Percentiles rank a stretch among this genome's conserved stretches.
Conservation (phyloP, 1,140 invertebrate genomes). For the Bombyx mandarina region DNA sequence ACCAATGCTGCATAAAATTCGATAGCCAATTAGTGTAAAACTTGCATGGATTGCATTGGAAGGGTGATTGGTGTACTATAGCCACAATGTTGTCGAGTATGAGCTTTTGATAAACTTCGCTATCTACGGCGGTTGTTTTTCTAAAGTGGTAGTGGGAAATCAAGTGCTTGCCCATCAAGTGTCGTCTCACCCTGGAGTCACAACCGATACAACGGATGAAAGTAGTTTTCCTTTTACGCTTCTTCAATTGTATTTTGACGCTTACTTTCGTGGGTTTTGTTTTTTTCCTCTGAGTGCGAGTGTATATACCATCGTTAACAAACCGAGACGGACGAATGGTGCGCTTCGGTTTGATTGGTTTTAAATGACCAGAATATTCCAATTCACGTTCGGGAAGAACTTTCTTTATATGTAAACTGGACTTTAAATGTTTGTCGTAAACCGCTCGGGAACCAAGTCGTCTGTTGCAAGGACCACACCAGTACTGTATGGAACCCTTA, state of each 20-base stretch:
- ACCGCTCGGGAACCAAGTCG: constrained; percentile 79
- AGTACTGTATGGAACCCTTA: constrained; percentile 76
- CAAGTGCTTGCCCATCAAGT: constrained; percentile 85
- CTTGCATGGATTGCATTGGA: constrained; percentile 85
- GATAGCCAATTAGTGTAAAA: constrained; percentile 87
- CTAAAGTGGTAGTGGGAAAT: constrained; percentile 87
- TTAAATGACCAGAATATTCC: constrained; percentile 69
- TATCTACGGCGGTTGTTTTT: constrained; percentile 72
- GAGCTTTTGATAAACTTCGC: constrained; percentile 70
- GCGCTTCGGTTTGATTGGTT: constrained; percentile 49
- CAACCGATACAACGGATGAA: constrained; percentile 79
- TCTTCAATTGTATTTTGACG: constrained; percentile 47
- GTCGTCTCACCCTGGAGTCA: constrained; percentile 74
- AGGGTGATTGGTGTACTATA: constrained; percentile 84
- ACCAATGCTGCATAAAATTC: constrained; percentile 83
- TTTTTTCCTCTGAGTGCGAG: constrained; percentile 32
- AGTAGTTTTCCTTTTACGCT: constrained; percentile 72
- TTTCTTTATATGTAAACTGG: constrained; percentile 79
- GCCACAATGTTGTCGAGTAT: constrained; percentile 83
- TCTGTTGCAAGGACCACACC: constrained; percentile 85
- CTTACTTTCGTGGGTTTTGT: constrained; percentile 14
- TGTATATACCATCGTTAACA: constrained; percentile 40
- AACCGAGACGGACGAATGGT: constrained; percentile 40
- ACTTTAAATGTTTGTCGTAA: constrained; percentile 82
- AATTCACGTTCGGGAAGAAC: constrained; percentile 77